These are phyloP conservation scores for Antitype chi DNA, from an alignment of 2,888 invertebrate genomes.

Conservation along the genomic window DNA sequence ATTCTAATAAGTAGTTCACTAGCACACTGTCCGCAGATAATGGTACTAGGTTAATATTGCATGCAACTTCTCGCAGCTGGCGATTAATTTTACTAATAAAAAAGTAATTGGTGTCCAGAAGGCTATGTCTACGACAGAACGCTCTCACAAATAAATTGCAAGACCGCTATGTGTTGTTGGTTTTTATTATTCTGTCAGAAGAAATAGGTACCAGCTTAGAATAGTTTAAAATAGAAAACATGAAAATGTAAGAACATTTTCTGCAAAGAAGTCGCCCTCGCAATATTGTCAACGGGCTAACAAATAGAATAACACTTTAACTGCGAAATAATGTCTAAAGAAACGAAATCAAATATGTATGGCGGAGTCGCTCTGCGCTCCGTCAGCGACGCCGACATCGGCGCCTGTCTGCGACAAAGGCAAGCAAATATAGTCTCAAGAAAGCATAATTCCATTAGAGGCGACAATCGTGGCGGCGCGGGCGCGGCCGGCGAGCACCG, in stretches of 20 bases:
- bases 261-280: conserved; percentile 14
- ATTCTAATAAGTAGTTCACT: no score
- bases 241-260: conserved; percentile 7
- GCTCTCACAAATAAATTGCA: conserved; percentile 24
- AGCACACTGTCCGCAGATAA: neutral
- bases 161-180: conserved; percentile 3
- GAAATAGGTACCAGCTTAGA: neutral
- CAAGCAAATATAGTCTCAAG: conserved; percentile 58
- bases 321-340: conserved; percentile 50
- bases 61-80: neutral
- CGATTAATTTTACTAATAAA: conserved; percentile 5
- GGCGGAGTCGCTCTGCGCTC: conserved; percentile 14
- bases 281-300: conserved; percentile 20
- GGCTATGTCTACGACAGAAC: conserved; percentile 1
- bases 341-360: conserved; percentile 60
- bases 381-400: neutral
- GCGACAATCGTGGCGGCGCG: conserved; percentile 15
- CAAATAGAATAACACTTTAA: conserved; percentile 48
- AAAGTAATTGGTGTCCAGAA: conserved; percentile 24
- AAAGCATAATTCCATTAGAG: conserved; percentile 59
- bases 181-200: conserved; percentile 2
- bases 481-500: neutral
- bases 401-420: conserved; percentile 37
- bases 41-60: neutral
- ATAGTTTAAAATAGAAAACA: conserved; percentile 16